phyloP scores from a whole-genome alignment of 92 coral and sea anemone genomes.

The Palythoa grandis region DNA sequence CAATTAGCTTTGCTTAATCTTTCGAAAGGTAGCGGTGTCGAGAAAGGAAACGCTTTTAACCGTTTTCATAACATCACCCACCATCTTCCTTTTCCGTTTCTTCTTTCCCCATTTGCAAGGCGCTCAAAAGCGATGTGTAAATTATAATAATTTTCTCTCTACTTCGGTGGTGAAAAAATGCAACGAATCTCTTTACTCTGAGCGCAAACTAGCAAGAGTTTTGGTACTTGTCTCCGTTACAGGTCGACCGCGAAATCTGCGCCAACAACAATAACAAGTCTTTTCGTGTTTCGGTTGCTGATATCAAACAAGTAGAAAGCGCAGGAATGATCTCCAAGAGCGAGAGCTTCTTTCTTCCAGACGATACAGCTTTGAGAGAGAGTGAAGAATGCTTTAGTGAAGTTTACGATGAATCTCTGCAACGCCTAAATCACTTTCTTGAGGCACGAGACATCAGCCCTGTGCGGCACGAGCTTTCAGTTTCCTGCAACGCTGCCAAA shows the following conservation, averaged over 20 bases:
- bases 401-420: too few species aligned
- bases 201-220: neutral
- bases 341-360: too few species aligned
- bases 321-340: neutral
- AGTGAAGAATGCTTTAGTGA: too few species aligned
- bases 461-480: constrained; percentile 28
- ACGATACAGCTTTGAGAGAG: too few species aligned
- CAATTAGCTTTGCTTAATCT: neutral
- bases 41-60: neutral
- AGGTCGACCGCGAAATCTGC: neutral
- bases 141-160: too few species aligned
- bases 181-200: neutral
- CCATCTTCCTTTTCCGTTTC: neutral
- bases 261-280: neutral
- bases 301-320: constrained; percentile 1
- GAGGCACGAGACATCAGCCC: constrained; percentile 1
- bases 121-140: neutral
- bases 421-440: constrained; percentile 1
- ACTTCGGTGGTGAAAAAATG: neutral
- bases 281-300: neutral
- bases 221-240: neutral
- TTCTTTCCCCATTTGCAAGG: neutral
- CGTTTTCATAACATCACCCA: neutral
- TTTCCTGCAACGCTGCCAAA: constrained; percentile 53
- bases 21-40: neutral